A percentile compares a stretch with the other conserved stretches of the same genome.
phyloP scores from a whole-genome alignment of 2,113 vertebrate species.

The Cololabis saira region DNA sequence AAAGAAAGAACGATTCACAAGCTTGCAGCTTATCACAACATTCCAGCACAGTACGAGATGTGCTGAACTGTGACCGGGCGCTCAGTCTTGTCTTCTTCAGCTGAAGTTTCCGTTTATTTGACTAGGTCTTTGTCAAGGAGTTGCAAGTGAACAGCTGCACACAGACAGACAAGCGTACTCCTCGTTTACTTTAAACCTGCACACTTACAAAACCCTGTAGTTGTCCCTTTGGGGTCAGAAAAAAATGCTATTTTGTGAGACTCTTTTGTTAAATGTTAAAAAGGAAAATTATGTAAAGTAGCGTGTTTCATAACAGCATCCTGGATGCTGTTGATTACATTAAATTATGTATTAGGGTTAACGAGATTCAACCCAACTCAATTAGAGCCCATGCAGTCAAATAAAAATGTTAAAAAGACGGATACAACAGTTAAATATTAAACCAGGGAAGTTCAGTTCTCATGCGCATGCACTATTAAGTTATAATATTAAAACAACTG shows the following conservation, averaged over 20 bases:
- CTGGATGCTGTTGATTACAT: conserved; percentile 39
- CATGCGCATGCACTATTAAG: no score
- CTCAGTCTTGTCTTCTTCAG: conserved; percentile 12
- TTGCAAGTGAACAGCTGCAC: not conserved
- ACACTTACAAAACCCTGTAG: not conserved
- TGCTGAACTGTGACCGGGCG: conserved; percentile 48
- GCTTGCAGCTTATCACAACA: conserved; percentile 49
- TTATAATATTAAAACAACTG: no score
- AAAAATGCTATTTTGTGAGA: not conserved
- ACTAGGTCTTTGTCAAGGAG: conserved; percentile 1
- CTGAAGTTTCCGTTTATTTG: conserved; percentile 36
- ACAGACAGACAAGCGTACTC: conserved; percentile 6
- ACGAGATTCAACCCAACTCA: conserved; percentile 21
- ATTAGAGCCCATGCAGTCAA: conserved; percentile 19
- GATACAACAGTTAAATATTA: not conserved
- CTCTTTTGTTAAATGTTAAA: conserved; percentile 34
- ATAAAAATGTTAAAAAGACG: conserved; percentile 8
- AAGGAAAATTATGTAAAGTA: conserved; percentile 31
- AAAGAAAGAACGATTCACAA: conserved; percentile 12
- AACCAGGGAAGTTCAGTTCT: not conserved
- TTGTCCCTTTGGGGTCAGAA: not conserved
- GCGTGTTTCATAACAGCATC: conserved; percentile 24
- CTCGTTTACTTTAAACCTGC: not conserved
- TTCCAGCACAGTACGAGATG: conserved; percentile 35
- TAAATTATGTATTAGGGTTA: conserved; percentile 24